Percentiles rank a stretch among this genome's conserved stretches.
Conservation (phyloP, 2,888 invertebrate species). For the Hybos culiciformis region DNA sequence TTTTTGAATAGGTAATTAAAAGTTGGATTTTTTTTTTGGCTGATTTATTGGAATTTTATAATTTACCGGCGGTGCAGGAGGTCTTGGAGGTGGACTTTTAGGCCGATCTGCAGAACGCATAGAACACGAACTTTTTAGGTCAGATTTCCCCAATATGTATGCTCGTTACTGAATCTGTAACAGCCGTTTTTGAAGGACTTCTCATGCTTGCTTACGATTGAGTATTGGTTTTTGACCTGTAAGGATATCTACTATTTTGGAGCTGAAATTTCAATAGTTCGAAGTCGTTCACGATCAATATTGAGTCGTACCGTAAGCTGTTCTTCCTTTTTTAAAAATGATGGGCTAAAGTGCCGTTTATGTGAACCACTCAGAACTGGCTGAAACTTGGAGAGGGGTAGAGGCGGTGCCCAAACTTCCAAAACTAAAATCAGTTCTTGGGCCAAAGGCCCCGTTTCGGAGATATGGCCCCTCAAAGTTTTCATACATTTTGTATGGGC, state of each 20-base stretch:
- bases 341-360: too few species aligned
- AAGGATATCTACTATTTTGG: conserved; percentile 62
- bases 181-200: conserved; percentile 34
- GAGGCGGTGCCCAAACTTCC: too few species aligned
- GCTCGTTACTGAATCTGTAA: conserved; percentile 19
- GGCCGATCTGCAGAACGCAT: conserved; percentile 66
- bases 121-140: conserved; percentile 65
- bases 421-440: too few species aligned
- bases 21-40: conserved; percentile 27
- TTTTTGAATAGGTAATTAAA: conserved; percentile 69
- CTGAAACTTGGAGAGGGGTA: too few species aligned
- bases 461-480: too few species aligned
- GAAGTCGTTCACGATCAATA: conserved; percentile 54
- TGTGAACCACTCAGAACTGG: too few species aligned
- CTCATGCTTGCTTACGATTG: conserved; percentile 74
- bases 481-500: too few species aligned
- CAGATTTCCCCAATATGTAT: conserved; percentile 39
- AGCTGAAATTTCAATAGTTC: conserved; percentile 67
- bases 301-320: conserved; percentile 51
- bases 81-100: conserved; percentile 63
- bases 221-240: conserved; percentile 39
- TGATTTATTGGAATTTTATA: conserved; percentile 42
- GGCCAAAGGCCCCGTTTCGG: too few species aligned
- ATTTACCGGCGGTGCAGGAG: conserved; percentile 44
- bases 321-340: conserved; percentile 53